Percentiles rank a stretch among this genome's conserved stretches.
Conservation (phyloP, 2,888 invertebrate species). For the Amblyteles armatorius region DNA sequence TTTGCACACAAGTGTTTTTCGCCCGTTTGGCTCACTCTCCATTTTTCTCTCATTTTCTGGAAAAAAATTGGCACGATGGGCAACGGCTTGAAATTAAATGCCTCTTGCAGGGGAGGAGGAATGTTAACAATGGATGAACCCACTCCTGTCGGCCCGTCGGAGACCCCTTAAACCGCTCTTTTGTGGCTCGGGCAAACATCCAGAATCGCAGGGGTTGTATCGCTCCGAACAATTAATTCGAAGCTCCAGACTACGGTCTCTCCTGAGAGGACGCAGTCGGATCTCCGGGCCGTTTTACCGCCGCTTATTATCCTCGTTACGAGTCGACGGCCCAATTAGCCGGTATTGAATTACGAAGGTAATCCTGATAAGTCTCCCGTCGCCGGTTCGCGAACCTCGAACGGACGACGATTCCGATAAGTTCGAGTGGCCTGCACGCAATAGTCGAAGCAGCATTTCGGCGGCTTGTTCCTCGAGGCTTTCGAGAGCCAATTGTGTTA, state of each 20-base stretch:
- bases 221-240: conserved; percentile 59
- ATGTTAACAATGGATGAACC: not conserved
- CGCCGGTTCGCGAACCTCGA: not conserved
- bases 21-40: not conserved
- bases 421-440: not conserved
- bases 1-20: not conserved
- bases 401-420: not conserved
- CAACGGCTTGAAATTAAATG: not conserved
- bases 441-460: not conserved
- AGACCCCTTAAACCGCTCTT: not conserved
- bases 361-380: conserved; percentile 71
- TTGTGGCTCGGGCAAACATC: not conserved
- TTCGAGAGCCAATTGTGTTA: not conserved
- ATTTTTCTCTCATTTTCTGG: not conserved
- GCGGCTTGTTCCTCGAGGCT: not conserved
- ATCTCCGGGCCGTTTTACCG: conserved; percentile 68
- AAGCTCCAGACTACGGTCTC: conserved; percentile 33
- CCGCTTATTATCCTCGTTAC: conserved; percentile 75
- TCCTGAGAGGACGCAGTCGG: conserved; percentile 22
- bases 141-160: not conserved
- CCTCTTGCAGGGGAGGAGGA: not conserved
- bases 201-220: conserved; percentile 34
- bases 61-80: not conserved
- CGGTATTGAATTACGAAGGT: conserved; percentile 77
- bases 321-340: conserved; percentile 77